A percentile compares a stretch with the other conserved stretches of the same genome.
Evolutionary conservation across 37 sponge, comb jelly and placozoan species (phyloP).

Genomic region (Spongilla lacustris): DNA sequence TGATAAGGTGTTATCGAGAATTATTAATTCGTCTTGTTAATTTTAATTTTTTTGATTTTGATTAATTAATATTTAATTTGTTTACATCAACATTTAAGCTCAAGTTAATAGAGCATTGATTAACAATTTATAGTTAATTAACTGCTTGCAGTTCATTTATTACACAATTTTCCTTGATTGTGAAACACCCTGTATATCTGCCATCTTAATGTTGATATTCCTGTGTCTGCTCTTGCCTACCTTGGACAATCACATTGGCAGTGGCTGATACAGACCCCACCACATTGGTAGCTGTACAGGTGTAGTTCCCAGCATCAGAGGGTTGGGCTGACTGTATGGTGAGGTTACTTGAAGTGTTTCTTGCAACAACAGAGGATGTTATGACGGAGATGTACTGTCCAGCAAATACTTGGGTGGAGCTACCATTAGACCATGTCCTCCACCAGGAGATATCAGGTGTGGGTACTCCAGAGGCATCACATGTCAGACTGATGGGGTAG

Average conservation of each 20-base stretch:
- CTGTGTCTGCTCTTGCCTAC: constrained; percentile 47
- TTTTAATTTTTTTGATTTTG: too few species aligned
- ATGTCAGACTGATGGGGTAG: constrained; percentile 18
- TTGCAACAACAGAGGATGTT: constrained; percentile 3
- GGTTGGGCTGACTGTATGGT: constrained; percentile 6
- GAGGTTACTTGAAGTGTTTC: constrained; percentile 34
- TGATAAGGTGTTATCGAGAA: too few species aligned
- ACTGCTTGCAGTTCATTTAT: too few species aligned
- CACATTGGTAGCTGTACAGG: constrained; percentile 46
- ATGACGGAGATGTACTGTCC: background rate
- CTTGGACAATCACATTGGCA: constrained; percentile 69
- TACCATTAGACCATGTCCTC: constrained; percentile 9
- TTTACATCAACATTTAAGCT: too few species aligned
- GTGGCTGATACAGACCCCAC: constrained; percentile 4
- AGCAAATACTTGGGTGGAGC: background rate
- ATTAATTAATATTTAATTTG: too few species aligned
- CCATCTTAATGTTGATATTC: too few species aligned
- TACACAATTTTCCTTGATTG: too few species aligned
- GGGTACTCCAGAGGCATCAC: constrained; percentile 24
- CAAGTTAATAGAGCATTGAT: too few species aligned
- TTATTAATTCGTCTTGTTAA: too few species aligned
- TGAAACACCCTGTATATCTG: too few species aligned
- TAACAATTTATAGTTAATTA: too few species aligned
- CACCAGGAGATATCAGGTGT: constrained; percentile 23
- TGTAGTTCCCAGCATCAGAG: constrained; percentile 54